Base-by-base conservation (phyloP, 2,888 invertebrate genomes). In the Pinctada fucata region DNA sequence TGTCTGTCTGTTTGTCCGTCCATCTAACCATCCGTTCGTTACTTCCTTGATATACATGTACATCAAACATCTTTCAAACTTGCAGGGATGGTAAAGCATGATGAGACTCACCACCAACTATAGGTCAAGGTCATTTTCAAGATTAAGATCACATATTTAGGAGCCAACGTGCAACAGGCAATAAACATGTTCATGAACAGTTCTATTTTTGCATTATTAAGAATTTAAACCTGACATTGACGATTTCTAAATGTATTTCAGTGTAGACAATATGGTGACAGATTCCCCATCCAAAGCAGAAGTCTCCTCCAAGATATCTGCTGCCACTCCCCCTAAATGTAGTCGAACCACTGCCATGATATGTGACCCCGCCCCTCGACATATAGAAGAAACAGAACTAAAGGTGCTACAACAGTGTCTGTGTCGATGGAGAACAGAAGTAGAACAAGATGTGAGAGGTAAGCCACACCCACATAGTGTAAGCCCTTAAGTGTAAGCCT, bases 381-480 rank as follows among this genome's bases (percentile, higher is more conserved):
- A 91, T 78, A 90, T 93, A 8, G 88, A 89, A 4, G 89, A 88
- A 3, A 79, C 85, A 2, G 93, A 93, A 82, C 87, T 93, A 52
- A 77, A 84, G 48, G 91, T 92, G n/a, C 84, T 93, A 10, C 92
- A 92, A 80, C 84, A 87, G 47, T 93, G 93, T 85, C 85, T 93
- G 51, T 86, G 85, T 72, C 87, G 93, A 48, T 93, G 93, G 93
- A 84, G 92, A 78, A 89, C 89, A 51, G 93, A 93, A 81, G 92
- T 93, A 50, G 92, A 92, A 81, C 84, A 81, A 75, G 92, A 92
- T 82, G 93, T 93, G 31, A 88, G 89, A 88, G 91, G 92, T 92
- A 77, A 77, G 16, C 10, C 31, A 31, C 31, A 31, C 31, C 31
- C 31, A 31, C 31, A 31, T 31, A 31, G 31, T 31, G 31, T 31